Conservation (phyloP, 1,140 invertebrate species). For the Zaprionus ghesquierei region DNA sequence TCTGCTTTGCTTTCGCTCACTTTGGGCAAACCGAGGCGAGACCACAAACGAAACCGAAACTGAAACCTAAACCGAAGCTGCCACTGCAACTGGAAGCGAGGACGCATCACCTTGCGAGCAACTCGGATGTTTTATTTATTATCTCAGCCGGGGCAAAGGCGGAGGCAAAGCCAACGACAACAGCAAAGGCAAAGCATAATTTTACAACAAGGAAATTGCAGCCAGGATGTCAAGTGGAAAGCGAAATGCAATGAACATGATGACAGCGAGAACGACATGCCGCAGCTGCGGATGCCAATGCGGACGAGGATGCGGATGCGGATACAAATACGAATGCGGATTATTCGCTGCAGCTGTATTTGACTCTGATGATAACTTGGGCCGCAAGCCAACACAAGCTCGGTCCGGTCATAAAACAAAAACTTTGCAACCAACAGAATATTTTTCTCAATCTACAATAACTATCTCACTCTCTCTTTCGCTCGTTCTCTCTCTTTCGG, state of each 20-base stretch:
- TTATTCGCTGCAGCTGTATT: background rate
- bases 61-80: background rate
- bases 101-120: background rate
- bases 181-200: conserved; percentile 56
- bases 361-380: conserved; percentile 38
- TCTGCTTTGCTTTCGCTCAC: background rate
- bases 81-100: background rate
- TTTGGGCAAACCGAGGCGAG: conserved; percentile 20
- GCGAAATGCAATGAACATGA: conserved; percentile 64
- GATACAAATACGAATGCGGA: conserved; percentile 15
- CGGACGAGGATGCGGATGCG: conserved; percentile 8
- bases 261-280: conserved; percentile 39
- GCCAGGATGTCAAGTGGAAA: conserved; percentile 73
- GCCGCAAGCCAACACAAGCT: conserved; percentile 12
- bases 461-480: background rate
- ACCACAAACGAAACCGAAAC: background rate
- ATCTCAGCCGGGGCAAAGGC: conserved; percentile 16
- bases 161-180: conserved; percentile 6
- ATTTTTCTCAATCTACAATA: conserved; percentile 4
- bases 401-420: conserved; percentile 25
- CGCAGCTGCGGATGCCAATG: conserved; percentile 8
- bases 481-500: background rate
- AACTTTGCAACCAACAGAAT: conserved; percentile 13
- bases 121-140: conserved; percentile 52
- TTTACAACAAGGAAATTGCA: conserved; percentile 74